Evolutionary conservation across 2,113 vertebrate species (phyloP).

Genomic region (Xiphophorus hellerii): DNA sequence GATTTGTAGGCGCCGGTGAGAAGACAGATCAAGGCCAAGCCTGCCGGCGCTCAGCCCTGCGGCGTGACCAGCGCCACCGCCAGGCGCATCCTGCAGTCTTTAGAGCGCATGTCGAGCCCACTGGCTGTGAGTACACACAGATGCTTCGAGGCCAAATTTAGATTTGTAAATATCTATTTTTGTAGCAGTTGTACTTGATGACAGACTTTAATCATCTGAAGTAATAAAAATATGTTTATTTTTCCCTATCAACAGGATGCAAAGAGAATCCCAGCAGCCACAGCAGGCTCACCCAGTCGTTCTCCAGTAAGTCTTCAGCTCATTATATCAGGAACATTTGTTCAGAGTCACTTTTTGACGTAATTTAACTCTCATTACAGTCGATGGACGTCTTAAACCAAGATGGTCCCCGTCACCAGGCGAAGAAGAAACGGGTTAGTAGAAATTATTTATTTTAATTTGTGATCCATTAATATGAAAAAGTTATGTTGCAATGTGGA

Average conservation of each 20-base stretch:
- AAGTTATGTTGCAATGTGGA: background rate
- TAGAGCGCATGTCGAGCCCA: conserved; percentile 98
- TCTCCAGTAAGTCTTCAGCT: conserved; percentile 82
- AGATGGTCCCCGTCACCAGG: conserved; percentile 75
- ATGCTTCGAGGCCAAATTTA: background rate
- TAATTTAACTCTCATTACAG: conserved; percentile 65
- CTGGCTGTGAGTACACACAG: conserved; percentile 84
- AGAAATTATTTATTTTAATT: background rate
- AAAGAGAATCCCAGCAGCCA: conserved; percentile 90
- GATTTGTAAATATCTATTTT: background rate
- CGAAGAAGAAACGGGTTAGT: conserved; percentile 89
- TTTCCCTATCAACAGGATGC: conserved; percentile 86
- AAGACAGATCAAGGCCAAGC: conserved; percentile 94
- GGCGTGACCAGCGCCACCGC: conserved; percentile 96
- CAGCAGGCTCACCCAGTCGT: conserved; percentile 77
- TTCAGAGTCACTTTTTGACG: background rate
- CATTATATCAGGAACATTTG: background rate
- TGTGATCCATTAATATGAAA: background rate
- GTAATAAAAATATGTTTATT: background rate
- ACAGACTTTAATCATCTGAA: background rate
- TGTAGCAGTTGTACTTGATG: background rate
- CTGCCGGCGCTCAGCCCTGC: conserved; percentile 85
- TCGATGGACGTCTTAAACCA: conserved; percentile 81
- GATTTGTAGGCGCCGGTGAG: conserved; percentile 86
- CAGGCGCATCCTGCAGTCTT: conserved; percentile 91